Base-by-base conservation (phyloP, 2,888 invertebrate species). In the Agrochola lychnidis region DNA sequence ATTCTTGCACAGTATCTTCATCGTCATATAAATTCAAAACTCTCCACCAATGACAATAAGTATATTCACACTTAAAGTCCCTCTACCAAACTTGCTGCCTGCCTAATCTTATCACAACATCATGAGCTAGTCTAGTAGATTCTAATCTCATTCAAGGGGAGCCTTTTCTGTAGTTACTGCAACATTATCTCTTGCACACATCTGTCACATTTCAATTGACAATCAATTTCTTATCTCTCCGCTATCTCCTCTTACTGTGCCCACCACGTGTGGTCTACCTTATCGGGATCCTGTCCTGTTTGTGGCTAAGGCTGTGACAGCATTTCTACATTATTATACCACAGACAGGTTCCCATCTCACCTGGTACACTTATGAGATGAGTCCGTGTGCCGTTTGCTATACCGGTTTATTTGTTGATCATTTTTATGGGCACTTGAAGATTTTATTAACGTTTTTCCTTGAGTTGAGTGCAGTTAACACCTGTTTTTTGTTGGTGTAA, bases 301-400 rank as follows among this genome's bases (percentile, higher is more conserved):
- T 74, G 80, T 53, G 82, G 78, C 73, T 79, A 84, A 82, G 82
- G 78, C 73, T 81, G 67, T 80, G 81, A 74, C 84, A 68, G 51
- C 88, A 90, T 90, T 90, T 89, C 83, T 82, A 80, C 86, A 88
- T 81, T 83, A 85, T 83, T 82, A 88, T 82, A 83, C 83, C 70
- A 72, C 77, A 57, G 76, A 89, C 90, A 84, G 85, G 90, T 90
- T 89, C 79, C 63, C 88, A 76, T 68, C 63, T 87, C 76, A 85
- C 86, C 88, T 85, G 85, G 87, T 87, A 86, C 80, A 88, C 88
- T 89, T 88, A 57, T 66, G 42, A 71, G 88, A 78, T 81, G 89
- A 84, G 75, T 85, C 89, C 88, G 81, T 87, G 75, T 85, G 73
- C 89, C 73, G 56, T 84, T 77, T 76, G 59, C 40, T n/a, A 63